Base-by-base conservation (phyloP, 2,888 invertebrate genomes). In the Aspidiotus destructor region DNA sequence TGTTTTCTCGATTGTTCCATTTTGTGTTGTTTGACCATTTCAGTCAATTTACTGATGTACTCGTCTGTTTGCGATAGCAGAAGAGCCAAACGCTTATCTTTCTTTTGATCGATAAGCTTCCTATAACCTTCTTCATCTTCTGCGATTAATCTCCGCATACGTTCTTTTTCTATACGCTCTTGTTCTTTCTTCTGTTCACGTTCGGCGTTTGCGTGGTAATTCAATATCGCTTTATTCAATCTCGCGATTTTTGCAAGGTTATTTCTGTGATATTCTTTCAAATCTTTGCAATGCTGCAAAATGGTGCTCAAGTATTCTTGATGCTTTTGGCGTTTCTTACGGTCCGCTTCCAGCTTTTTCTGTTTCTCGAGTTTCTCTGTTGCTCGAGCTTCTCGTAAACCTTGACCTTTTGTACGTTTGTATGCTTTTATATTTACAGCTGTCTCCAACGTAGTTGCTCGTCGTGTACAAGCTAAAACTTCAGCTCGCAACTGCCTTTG, bases 111-210 rank as follows among this genome's bases (percentile, higher is more conserved):
- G 76, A 99, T 98, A 64, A 99, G 86, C 78, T 98, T 98, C 72
- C 99, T 74, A 81, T 99, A 99, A 71, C 99, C 99, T 78, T 98
- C 99, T 81, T 99, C 99, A 80, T 99, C 99, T 78, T 99, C 99
- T 54, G 96, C 95, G 98, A 99, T 99, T 73, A 99, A 84, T 74
- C 96, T 89, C 72, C 96, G 84, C 95, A 99, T 96, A 84, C 99
- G 92, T 79, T 98, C 97, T 77, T 98, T 98, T 78, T 99, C 99
- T 71, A 98, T 95, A 63, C 97, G 84, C 78, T 98, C 97, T 77
- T 99, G 98, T 79, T 99, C 98, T 78, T 99, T 99, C 85, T 98
- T 98, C 78, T 97, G 96, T 76, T 99, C 99, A 28, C 97, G 83
- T 78, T 99, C 99, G 10, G 96, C 97, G 80, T 99, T 99, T 5